phyloP scores from a whole-genome alignment of 2,113 vertebrate species.

The Narcine bancroftii region DNA sequence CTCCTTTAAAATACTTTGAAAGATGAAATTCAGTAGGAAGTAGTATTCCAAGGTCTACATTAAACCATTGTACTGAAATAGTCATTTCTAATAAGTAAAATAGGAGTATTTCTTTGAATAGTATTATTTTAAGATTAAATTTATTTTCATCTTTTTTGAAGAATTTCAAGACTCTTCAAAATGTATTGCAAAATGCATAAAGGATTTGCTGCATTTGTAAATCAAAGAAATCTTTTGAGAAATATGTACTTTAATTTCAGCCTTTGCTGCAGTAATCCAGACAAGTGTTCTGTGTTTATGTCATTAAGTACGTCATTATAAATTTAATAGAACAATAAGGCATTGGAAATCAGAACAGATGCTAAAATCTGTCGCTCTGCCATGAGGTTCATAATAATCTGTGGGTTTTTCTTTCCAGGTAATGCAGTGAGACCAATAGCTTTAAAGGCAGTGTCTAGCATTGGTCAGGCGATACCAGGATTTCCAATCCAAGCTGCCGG shows the following conservation, averaged over 20 bases:
- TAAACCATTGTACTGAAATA: neutral
- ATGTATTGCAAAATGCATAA: neutral
- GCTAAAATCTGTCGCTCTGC: slow-evolving; percentile 31
- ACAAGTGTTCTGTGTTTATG: neutral
- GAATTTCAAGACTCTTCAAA: neutral
- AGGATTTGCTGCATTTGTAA: neutral
- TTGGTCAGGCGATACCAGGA: slow-evolving; percentile 70
- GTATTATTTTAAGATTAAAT: neutral
- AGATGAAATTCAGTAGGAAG: neutral
- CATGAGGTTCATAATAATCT: neutral
- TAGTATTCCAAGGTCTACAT: neutral
- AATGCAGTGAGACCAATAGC: slow-evolving; percentile 81
- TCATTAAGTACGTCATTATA: neutral
- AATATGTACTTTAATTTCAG: neutral
- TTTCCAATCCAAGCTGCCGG: slow-evolving; percentile 85
- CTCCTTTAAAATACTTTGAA: neutral
- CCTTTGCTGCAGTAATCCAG: neutral
- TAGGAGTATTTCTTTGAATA: neutral
- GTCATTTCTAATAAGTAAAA: neutral
- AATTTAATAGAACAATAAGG: neutral
- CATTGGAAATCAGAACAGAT: slow-evolving; percentile 16
- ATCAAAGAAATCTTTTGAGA: neutral
- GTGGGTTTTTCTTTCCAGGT: slow-evolving; percentile 54
- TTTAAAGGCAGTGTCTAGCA: slow-evolving; percentile 76
- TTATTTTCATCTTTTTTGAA: neutral